A percentile compares a stretch with the other conserved stretches of the same genome.
phyloP scores from a whole-genome alignment of 1,140 invertebrate genomes.

The Macrostomum lignano region DNA sequence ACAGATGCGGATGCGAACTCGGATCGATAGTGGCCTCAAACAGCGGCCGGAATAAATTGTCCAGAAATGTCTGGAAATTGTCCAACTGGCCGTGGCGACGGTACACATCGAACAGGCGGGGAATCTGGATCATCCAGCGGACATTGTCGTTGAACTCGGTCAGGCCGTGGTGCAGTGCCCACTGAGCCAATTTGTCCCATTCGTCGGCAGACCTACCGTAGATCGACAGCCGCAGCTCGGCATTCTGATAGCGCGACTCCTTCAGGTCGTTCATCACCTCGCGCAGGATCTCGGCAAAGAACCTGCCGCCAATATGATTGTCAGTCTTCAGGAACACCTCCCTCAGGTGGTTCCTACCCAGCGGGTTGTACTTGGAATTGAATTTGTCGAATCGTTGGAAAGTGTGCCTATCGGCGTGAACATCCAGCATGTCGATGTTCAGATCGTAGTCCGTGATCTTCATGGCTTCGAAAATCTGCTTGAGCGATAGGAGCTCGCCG shows the following conservation, averaged over 20 bases:
- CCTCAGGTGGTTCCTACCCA: slow-evolving; percentile 68
- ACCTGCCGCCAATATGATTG: slow-evolving; percentile 76
- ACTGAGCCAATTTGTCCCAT: slow-evolving; percentile 75
- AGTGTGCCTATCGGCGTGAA: slow-evolving; percentile 49
- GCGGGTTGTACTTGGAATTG: slow-evolving; percentile 99
- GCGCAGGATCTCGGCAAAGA: slow-evolving; percentile 88
- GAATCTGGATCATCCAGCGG: slow-evolving; percentile 83
- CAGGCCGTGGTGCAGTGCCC: slow-evolving; percentile 34
- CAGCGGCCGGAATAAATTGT: slow-evolving; percentile 76
- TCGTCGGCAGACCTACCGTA: slow-evolving; percentile 72
- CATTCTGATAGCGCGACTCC: slow-evolving; percentile 94
- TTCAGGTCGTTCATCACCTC: slow-evolving; percentile 62
- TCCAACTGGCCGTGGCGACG: slow-evolving; percentile 70
- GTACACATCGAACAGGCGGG: slow-evolving; percentile 82
- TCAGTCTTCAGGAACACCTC: slow-evolving; percentile 98
- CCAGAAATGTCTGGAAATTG: slow-evolving; percentile 77
- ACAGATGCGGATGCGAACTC: slow-evolving; percentile 59
- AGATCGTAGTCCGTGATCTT: too few relatives aligned
- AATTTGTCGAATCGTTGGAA: slow-evolving; percentile 99
- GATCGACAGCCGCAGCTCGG: slow-evolving; percentile 77
- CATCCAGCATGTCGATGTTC: too few relatives aligned
- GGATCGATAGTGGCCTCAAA: slow-evolving; percentile 65
- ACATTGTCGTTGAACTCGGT: slow-evolving; percentile 81
- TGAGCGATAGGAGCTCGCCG: too few relatives aligned
- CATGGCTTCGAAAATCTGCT: too few relatives aligned